These are phyloP conservation scores for Pipra filicauda DNA, from an alignment of 2,113 vertebrate genomes.

Conservation along the genomic window DNA sequence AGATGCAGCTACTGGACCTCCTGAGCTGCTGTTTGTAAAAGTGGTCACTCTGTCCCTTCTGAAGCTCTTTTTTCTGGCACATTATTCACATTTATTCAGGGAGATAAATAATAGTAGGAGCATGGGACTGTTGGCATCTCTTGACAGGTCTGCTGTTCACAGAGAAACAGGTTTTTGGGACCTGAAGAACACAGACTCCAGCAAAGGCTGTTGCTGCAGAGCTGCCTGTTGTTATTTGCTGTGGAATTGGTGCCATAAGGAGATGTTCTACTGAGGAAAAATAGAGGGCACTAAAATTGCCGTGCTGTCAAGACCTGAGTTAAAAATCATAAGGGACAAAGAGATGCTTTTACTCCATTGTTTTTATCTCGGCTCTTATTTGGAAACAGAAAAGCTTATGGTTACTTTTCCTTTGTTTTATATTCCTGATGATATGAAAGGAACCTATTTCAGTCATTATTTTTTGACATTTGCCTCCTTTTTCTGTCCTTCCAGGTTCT, in stretches of 20 bases:
- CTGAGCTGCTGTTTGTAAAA: not conserved
- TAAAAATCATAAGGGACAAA: not conserved
- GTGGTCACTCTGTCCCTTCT: not conserved
- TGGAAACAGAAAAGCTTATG: not conserved
- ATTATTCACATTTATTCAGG: not conserved
- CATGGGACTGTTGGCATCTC: not conserved
- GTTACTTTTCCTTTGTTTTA: not conserved
- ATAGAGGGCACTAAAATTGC: not conserved
- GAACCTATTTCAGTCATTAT: accelerated
- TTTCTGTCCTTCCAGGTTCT: conserved; percentile 78
- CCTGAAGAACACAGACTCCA: not conserved
- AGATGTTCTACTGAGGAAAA: not conserved
- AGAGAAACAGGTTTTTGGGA: not conserved
- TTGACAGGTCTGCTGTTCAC: not conserved
- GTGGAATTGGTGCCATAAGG: not conserved
- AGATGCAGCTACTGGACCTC: not conserved
- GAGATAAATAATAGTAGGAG: not conserved
- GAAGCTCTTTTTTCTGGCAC: not conserved
- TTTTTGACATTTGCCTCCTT: not conserved
- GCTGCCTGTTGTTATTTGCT: not conserved
- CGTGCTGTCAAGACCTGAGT: not conserved
- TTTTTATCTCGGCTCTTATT: not conserved
- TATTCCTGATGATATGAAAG: not conserved
- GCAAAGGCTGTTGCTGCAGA: not conserved
- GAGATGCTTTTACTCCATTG: not conserved